Evolutionary conservation across 2,113 vertebrate genomes (phyloP).

Genomic region (Casuarius casuarius): DNA sequence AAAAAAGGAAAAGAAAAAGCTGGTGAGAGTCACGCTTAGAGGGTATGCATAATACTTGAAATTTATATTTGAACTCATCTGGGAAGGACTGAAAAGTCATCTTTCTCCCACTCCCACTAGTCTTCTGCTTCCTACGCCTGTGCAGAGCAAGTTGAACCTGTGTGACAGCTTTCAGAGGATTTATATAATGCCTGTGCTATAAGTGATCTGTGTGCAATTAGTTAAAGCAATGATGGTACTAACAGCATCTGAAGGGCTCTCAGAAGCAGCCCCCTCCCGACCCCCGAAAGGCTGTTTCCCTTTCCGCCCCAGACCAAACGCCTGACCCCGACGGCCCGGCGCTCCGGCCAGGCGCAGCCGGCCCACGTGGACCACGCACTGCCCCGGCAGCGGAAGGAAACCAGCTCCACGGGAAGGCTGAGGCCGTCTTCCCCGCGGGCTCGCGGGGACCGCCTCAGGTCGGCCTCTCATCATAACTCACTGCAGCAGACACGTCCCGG

Average conservation of each 20-base stretch:
- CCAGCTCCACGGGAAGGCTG: background rate
- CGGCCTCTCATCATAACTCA: background rate
- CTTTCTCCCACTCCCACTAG: background rate
- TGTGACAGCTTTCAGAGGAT: background rate
- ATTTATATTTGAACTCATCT: background rate
- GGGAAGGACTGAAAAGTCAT: background rate
- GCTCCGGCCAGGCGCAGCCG: background rate
- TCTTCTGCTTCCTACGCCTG: background rate
- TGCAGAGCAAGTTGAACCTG: background rate
- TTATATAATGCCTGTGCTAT: background rate
- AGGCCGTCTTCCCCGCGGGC: background rate
- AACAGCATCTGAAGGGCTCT: background rate
- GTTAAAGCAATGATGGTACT: background rate
- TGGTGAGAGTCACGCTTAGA: background rate
- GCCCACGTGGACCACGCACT: background rate
- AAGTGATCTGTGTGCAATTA: background rate
- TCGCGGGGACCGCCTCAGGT: accelerated
- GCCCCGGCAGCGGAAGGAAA: background rate
- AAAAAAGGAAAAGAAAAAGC: background rate
- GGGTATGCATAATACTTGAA: background rate
- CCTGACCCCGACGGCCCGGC: background rate
- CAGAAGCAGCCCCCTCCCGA: background rate
- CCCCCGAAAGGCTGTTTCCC: background rate
- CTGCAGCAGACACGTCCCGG: accelerated
- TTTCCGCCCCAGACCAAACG: background rate